These are phyloP conservation scores for Ferdinandea cuprea DNA, from an alignment of 2,888 invertebrate genomes.

Conservation along the genomic window DNA sequence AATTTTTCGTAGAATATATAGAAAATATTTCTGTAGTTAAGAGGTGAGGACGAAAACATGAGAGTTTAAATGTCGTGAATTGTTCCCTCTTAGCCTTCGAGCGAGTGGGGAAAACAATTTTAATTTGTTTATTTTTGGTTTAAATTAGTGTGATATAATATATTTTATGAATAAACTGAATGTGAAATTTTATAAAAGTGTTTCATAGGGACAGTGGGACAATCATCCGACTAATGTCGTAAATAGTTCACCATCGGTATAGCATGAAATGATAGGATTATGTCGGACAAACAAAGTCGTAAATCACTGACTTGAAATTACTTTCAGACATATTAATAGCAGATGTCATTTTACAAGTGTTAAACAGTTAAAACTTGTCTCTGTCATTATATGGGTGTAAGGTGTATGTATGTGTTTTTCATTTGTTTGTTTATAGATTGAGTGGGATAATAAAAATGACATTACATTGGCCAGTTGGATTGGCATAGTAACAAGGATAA, in stretches of 20 bases:
- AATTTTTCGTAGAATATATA: neutral
- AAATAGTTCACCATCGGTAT: constrained; percentile 11
- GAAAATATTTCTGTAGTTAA: too few relatives aligned
- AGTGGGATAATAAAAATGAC: neutral
- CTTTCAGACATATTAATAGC: constrained; percentile 20
- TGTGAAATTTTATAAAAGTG: constrained; percentile 8
- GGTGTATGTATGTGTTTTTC: neutral
- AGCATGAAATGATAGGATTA: constrained; percentile 19
- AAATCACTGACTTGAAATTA: constrained; percentile 19
- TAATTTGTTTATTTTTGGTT: constrained; percentile 43
- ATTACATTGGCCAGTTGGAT: too few relatives aligned
- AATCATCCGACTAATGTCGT: constrained; percentile 13
- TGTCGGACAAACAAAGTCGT: constrained; percentile 18
- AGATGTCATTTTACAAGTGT: constrained; percentile 35
- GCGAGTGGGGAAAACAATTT: neutral
- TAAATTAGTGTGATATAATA: constrained; percentile 30
- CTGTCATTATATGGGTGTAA: too few relatives aligned
- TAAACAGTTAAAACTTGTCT: constrained; percentile 8
- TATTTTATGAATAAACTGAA: constrained; percentile 1
- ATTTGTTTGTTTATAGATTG: neutral
- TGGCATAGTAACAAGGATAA: too few relatives aligned
- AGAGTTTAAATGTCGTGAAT: constrained; percentile 3
- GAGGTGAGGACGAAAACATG: constrained; percentile 6
- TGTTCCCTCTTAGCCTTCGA: neutral
- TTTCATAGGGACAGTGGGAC: neutral